phyloP scores from a whole-genome alignment of 2,888 invertebrate species.

The Dichetophora obliterata region DNA sequence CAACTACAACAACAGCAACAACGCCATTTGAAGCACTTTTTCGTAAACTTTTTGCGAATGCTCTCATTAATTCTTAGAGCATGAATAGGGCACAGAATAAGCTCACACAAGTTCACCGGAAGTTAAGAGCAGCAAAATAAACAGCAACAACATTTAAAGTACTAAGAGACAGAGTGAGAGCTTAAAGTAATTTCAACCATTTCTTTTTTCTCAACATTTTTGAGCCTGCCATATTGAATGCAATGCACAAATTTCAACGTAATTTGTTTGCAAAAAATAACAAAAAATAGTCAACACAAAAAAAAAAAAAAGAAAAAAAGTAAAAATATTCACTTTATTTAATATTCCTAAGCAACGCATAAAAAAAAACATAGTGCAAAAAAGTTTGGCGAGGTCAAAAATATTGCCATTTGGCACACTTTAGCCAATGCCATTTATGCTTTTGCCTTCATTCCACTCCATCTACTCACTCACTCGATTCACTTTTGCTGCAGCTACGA shows the following conservation, averaged over 20 bases:
- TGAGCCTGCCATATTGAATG: not conserved
- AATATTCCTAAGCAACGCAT: not conserved
- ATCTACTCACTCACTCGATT: not conserved
- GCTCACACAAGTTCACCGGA: not conserved
- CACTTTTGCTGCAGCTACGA: not conserved
- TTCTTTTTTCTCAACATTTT: too few relatives aligned
- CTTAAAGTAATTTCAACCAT: too few relatives aligned
- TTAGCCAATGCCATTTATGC: not conserved
- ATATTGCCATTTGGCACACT: not conserved
- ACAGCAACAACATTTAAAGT: not conserved
- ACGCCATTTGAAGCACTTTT: not conserved
- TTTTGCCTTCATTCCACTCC: not conserved
- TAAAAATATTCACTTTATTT: not conserved
- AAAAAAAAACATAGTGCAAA: not conserved
- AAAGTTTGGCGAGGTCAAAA: constrained; percentile 16
- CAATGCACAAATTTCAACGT: not conserved
- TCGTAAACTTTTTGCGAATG: constrained; percentile 17
- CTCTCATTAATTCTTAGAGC: constrained; percentile 16
- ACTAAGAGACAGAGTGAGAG: too few relatives aligned
- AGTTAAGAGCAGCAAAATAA: not conserved
- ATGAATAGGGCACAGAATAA: not conserved
- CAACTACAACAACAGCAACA: not conserved
- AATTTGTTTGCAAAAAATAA: not conserved
- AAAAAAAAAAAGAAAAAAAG: not conserved
- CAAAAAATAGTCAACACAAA: not conserved